These are phyloP conservation scores for Drosophila lacicola DNA, from an alignment of 2,888 invertebrate genomes.

Conservation along the genomic window DNA sequence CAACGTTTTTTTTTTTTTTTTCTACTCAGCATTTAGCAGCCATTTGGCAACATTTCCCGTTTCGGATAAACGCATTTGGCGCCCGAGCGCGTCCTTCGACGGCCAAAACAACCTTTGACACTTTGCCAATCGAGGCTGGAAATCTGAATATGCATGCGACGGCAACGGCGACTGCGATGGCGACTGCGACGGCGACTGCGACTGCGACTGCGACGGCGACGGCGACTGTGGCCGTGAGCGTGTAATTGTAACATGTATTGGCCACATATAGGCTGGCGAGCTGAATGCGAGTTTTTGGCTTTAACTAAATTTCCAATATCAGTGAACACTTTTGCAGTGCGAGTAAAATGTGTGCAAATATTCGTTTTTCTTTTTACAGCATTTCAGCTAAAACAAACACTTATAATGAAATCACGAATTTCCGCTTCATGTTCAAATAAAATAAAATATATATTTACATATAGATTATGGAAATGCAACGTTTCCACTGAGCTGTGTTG, in stretches of 20 bases:
- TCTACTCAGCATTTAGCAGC: conserved; percentile 34
- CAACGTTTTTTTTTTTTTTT: conserved; percentile 12
- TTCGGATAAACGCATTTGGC: conserved; percentile 69
- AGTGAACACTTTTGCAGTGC: not conserved
- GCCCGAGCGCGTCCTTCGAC: conserved; percentile 57
- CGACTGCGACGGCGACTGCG: conserved; percentile 1
- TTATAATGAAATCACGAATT: no score
- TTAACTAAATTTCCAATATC: conserved; percentile 8
- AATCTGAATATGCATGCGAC: conserved; percentile 18
- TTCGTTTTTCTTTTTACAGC: not conserved
- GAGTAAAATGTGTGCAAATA: not conserved
- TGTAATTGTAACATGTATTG: conserved; percentile 42
- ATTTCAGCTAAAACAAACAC: no score
- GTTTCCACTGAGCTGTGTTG: no score
- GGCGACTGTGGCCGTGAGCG: conserved; percentile 24
- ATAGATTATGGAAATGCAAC: no score
- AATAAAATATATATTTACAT: no score
- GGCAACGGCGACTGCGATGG: not conserved
- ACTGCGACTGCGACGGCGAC: not conserved
- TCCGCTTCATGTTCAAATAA: no score
- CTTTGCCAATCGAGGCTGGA: conserved; percentile 59
- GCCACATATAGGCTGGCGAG: not conserved
- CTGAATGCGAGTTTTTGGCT: conserved; percentile 17
- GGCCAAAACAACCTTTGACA: conserved; percentile 72
- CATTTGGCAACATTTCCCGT: conserved; percentile 72